Conservation (phyloP, 1,140 invertebrate species). For the Oscheius sp. region DNA sequence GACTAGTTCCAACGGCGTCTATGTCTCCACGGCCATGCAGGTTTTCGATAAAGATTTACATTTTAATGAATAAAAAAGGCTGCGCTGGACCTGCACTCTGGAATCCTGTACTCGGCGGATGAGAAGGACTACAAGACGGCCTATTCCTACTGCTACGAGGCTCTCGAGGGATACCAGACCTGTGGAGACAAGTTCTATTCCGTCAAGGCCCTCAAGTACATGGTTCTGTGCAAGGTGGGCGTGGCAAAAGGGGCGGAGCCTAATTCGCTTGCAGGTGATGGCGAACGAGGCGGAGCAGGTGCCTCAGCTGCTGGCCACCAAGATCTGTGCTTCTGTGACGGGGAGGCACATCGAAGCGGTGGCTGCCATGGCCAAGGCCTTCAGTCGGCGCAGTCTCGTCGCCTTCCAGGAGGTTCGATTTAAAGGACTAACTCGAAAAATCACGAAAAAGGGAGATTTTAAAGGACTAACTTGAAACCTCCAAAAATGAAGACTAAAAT, state of each 20-base stretch:
- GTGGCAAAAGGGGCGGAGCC: too few species aligned
- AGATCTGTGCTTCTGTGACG: slow-evolving; percentile 90
- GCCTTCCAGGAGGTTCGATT: slow-evolving; percentile 76
- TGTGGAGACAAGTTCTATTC: slow-evolving; percentile 13
- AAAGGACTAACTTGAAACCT: too few species aligned
- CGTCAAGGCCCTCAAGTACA: slow-evolving; percentile 17
- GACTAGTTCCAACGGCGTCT: slow-evolving; percentile 19
- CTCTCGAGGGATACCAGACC: slow-evolving; percentile 74
- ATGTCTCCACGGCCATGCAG: slow-evolving; percentile 11
- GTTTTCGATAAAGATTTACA: background rate
- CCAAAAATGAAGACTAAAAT: too few species aligned
- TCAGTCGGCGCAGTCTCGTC: slow-evolving; percentile 88
- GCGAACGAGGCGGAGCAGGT: slow-evolving; percentile 82
- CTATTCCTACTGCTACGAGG: slow-evolving; percentile 99
- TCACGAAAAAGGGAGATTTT: too few species aligned
- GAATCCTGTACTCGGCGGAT: slow-evolving; percentile 94
- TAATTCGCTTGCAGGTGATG: slow-evolving; percentile 64
- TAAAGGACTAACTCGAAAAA: too few species aligned
- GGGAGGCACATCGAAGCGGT: slow-evolving; percentile 93
- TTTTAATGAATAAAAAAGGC: slow-evolving; percentile 17
- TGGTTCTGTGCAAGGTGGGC: slow-evolving; percentile 23
- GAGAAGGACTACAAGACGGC: slow-evolving; percentile 99
- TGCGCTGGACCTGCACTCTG: slow-evolving; percentile 82
- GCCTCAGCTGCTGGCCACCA: slow-evolving; percentile 87
- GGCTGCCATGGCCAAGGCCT: slow-evolving; percentile 90